phyloP scores from a whole-genome alignment of 2,113 vertebrate species.

The Engystomops pustulosus region DNA sequence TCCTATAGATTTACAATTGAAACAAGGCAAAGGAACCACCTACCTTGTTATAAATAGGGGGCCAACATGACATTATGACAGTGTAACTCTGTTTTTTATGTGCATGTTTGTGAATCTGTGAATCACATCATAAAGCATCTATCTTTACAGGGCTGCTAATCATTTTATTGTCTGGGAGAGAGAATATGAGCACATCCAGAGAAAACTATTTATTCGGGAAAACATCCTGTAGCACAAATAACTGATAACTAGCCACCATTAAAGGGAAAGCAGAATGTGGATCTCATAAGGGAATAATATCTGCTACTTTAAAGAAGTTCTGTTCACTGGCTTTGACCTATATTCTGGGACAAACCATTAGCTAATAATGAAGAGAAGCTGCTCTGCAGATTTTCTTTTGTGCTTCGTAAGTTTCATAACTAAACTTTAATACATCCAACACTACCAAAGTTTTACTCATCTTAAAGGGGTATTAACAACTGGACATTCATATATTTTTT shows the following conservation, averaged over 20 bases:
- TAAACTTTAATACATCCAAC: too few relatives aligned
- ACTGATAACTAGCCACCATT: too few relatives aligned
- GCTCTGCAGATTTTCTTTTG: too few relatives aligned
- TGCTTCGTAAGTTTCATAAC: too few relatives aligned
- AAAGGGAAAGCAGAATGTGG: neutral
- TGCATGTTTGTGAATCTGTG: neutral
- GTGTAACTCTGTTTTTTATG: neutral
- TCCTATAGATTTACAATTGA: slow-evolving; percentile 1
- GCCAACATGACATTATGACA: slow-evolving; percentile 22
- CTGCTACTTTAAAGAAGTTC: too few relatives aligned
- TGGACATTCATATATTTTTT: too few relatives aligned
- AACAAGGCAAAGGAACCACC: neutral
- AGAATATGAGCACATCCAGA: too few relatives aligned
- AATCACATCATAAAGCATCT: neutral
- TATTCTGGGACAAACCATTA: too few relatives aligned
- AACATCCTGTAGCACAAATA: neutral
- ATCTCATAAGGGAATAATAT: neutral
- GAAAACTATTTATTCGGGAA: slow-evolving; percentile 12
- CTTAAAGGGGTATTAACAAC: too few relatives aligned
- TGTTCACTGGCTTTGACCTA: too few relatives aligned
- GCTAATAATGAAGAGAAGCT: too few relatives aligned
- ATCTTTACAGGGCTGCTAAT: neutral
- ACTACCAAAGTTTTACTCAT: too few relatives aligned
- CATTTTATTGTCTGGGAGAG: neutral
- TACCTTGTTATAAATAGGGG: slow-evolving; percentile 34